phyloP scores from a whole-genome alignment of 1,140 invertebrate genomes.

The Chlorops oryzae region DNA sequence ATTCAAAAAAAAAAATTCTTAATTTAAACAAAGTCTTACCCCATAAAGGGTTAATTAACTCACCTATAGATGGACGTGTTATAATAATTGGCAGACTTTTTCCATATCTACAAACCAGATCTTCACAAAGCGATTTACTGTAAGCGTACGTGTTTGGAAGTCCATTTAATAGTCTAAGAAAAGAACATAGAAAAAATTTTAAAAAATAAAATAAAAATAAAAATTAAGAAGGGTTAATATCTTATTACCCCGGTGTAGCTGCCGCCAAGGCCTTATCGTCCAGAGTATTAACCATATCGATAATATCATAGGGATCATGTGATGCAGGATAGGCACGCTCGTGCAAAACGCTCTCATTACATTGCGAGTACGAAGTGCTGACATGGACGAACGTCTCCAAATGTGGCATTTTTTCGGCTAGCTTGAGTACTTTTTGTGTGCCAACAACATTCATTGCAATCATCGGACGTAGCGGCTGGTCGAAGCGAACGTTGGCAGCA shows the following conservation, averaged over 20 bases:
- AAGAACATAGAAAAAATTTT: too few species aligned
- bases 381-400: slow-evolving; percentile 69
- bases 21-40: too few species aligned
- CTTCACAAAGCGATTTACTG: slow-evolving; percentile 69
- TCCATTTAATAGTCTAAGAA: slow-evolving; percentile 62
- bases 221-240: not conserved
- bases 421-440: slow-evolving; percentile 59
- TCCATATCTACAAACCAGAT: slow-evolving; percentile 58
- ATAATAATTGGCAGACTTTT: slow-evolving; percentile 61
- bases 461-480: slow-evolving; percentile 71
- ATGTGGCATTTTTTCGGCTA: slow-evolving; percentile 63
- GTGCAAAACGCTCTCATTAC: slow-evolving; percentile 60
- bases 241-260: slow-evolving; percentile 65
- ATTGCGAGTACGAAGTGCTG: slow-evolving; percentile 76
- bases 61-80: slow-evolving; percentile 71
- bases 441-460: slow-evolving; percentile 63
- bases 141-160: slow-evolving; percentile 77
- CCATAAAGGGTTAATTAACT: too few species aligned
- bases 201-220: slow-evolving; percentile 25
- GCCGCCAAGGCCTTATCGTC: slow-evolving; percentile 61
- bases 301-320: slow-evolving; percentile 64
- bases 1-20: too few species aligned
- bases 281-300: slow-evolving; percentile 74
- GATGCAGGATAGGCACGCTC: slow-evolving; percentile 62
- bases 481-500: slow-evolving; percentile 86